phyloP scores from a whole-genome alignment of 2,113 vertebrate species.

The Atlantisia rogersi region DNA sequence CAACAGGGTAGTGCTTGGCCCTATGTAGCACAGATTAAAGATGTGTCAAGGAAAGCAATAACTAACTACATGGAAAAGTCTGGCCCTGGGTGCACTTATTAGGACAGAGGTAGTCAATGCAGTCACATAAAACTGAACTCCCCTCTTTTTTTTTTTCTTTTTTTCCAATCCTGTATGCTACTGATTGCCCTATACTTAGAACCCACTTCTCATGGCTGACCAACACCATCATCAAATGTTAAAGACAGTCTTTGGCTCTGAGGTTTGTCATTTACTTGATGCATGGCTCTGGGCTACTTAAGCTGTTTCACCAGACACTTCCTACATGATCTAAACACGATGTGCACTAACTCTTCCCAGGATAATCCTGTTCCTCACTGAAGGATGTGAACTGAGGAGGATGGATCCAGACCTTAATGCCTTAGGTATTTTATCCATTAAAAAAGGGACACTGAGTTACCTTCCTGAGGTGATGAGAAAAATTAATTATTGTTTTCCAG shows the following conservation, averaged over 20 bases:
- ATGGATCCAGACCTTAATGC: background rate
- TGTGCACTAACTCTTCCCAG: background rate
- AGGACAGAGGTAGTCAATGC: background rate
- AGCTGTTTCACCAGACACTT: background rate
- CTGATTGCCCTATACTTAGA: background rate
- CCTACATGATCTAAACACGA: background rate
- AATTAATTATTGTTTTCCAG: background rate
- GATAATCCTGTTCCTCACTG: background rate
- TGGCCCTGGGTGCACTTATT: background rate
- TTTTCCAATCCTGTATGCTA: background rate
- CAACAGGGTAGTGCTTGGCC: background rate
- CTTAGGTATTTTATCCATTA: background rate
- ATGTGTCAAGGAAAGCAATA: background rate
- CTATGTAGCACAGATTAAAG: background rate
- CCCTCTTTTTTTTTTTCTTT: background rate
- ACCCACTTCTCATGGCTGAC: background rate
- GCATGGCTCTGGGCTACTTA: background rate
- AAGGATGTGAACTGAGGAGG: background rate
- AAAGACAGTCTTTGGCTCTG: background rate
- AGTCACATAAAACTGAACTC: background rate
- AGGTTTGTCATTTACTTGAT: background rate
- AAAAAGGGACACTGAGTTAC: background rate
- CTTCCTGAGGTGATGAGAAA: background rate
- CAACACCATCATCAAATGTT: background rate
- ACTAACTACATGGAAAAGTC: background rate